Base-by-base conservation (phyloP, 2,113 vertebrate species). In the Cyprinodon tularosa region DNA sequence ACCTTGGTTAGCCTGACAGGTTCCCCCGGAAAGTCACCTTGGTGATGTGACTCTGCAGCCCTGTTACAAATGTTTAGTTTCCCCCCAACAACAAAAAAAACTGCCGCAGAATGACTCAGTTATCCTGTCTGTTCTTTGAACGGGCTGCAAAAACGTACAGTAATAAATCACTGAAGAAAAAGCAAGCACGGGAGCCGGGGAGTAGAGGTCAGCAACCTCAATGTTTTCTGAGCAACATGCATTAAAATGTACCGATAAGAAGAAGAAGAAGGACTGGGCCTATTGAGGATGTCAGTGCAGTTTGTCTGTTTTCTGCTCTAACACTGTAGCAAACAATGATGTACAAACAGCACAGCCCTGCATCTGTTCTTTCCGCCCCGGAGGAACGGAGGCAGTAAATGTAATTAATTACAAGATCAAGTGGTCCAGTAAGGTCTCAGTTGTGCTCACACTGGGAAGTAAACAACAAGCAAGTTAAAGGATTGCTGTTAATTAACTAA, bases 71-170 rank as follows among this genome's bases (percentile, higher is more conserved):
- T 71, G 47, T 87, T 83, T 82, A 64, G 82, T 84, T 86, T 76
- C 71, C 77, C 84, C 86, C 29, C 29, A 29, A 29, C 29, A 29
- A 29, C 29, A 29, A 80, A 88, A 84, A 83, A 83, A 89, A 71
- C 74, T 80, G 85, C 88, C 84, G 86, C 88, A 84, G 86, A 77
- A 76, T 90, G 90, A 87, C 84, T 90, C 90, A 84, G 88, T 92
- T 74, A 68, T 65, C 42, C 68, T 57, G 83, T 73, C 78, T 68
- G 78, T 82, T 79, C 74, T 72, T 70, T 53, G 76, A 74, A 62
- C 76, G 50, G 65, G 74, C 59, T 15, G 70, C 75, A 64, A 39
- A 29, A 65, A 74, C 13, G 59, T 70, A 64, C 63, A 22, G 82
- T 78, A 69, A 88, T 87, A 90, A 84, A 91, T 89, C 89, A 84